These are phyloP conservation scores for Eriosoma lanigerum DNA, from an alignment of 1,140 invertebrate genomes.

Conservation along the genomic window DNA sequence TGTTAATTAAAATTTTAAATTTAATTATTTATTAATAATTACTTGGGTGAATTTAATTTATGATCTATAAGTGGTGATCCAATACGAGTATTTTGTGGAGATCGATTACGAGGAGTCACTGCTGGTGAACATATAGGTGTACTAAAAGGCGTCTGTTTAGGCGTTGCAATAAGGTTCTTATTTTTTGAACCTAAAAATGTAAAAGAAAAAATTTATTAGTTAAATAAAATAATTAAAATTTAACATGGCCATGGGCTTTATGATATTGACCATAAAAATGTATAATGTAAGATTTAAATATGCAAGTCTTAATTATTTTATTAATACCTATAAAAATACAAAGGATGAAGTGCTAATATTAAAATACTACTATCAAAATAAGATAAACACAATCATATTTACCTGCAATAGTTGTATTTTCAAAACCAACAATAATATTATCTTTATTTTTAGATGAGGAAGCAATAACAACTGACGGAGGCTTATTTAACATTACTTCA, in stretches of 20 bases:
- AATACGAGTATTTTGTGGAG: slow-evolving; percentile 27
- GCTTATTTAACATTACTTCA: not conserved
- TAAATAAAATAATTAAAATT: too few relatives aligned
- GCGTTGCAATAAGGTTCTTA: slow-evolving; percentile 26
- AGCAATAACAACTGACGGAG: slow-evolving; percentile 40
- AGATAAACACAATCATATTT: not conserved
- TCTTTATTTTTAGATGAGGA: slow-evolving; percentile 50
- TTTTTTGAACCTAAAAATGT: slow-evolving; percentile 42
- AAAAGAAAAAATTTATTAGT: too few relatives aligned
- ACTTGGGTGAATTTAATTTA: slow-evolving; percentile 53
- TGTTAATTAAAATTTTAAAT: not conserved
- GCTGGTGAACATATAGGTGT: slow-evolving; percentile 39
- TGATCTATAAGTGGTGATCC: slow-evolving; percentile 53
- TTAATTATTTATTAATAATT: not conserved
- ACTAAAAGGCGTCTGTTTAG: slow-evolving; percentile 49
- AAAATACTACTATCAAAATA: not conserved
- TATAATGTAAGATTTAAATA: too few relatives aligned
- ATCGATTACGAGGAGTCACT: slow-evolving; percentile 43
- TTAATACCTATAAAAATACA: too few relatives aligned
- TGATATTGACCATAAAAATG: too few relatives aligned
- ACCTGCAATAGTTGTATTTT: slow-evolving; percentile 40
- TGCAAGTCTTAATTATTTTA: not conserved
- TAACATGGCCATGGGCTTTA: too few relatives aligned
- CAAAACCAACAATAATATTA: slow-evolving; percentile 43
- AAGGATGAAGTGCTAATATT: too few relatives aligned